Conservation (phyloP, 2,113 vertebrate genomes). For the Microtus montanus region DNA sequence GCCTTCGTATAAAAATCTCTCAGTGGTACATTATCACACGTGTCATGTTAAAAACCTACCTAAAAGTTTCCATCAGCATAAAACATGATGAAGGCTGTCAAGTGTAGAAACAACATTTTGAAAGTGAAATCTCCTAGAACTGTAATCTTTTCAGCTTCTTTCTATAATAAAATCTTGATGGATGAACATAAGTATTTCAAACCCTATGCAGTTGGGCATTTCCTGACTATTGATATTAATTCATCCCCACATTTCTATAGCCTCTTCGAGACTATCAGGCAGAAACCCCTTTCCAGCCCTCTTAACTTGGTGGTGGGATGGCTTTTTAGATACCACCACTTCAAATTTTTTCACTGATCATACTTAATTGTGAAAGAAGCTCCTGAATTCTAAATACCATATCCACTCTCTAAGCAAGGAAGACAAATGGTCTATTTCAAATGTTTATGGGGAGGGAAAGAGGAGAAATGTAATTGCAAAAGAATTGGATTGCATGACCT, state of each 20-base stretch:
- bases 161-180: slow-evolving; percentile 31
- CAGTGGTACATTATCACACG: slow-evolving; percentile 41
- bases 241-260: neutral
- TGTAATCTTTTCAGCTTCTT: slow-evolving; percentile 1
- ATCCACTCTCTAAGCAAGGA: neutral
- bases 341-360: neutral
- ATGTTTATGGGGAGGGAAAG: neutral
- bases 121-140: slow-evolving; percentile 45
- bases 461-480: neutral
- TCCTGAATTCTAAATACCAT: neutral
- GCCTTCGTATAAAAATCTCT: slow-evolving; percentile 42
- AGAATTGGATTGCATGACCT: neutral
- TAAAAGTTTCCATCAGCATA: slow-evolving; percentile 47
- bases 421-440: neutral
- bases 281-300: neutral
- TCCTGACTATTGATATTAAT: neutral
- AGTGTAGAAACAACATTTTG: slow-evolving; percentile 18
- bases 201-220: neutral
- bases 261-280: neutral
- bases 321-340: neutral
- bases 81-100: slow-evolving; percentile 55
- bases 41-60: slow-evolving; percentile 43
- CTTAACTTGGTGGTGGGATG: neutral
- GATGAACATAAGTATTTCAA: neutral
- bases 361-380: neutral